Conservation (phyloP, 2,797 vertebrate species). For the Lacerta viridis region DNA sequence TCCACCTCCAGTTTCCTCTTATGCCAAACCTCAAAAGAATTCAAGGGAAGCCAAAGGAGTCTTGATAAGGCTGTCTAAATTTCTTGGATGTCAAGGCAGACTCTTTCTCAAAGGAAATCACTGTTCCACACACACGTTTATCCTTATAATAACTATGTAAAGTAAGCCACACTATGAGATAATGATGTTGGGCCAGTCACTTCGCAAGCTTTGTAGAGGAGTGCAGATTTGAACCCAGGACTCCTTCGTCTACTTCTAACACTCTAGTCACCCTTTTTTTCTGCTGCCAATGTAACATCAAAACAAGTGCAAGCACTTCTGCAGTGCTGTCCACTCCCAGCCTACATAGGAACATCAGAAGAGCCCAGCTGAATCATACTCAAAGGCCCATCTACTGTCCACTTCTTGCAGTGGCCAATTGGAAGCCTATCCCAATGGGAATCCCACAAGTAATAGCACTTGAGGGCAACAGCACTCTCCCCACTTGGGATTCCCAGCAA, state of each 20-base stretch:
- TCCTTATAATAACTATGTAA: background rate
- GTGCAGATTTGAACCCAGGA: background rate
- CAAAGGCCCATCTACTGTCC: background rate
- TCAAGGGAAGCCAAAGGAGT: background rate
- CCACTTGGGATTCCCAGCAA: no score
- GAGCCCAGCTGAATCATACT: no score
- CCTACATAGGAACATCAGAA: background rate
- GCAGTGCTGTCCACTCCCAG: background rate
- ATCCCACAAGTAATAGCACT: no score
- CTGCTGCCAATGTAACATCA: background rate
- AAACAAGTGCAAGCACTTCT: background rate
- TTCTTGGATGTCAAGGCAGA: background rate
- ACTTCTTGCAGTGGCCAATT: background rate
- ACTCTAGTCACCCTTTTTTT: background rate
- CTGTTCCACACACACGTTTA: background rate
- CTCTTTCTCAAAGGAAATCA: background rate
- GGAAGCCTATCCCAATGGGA: no score
- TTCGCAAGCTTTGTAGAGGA: background rate
- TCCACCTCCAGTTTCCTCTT: background rate
- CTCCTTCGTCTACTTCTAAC: no score
- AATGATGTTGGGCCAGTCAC: background rate
- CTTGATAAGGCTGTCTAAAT: background rate
- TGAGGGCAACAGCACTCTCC: no score
- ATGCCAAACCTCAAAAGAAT: background rate
- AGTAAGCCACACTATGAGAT: no score